A percentile compares a stretch with the other conserved stretches of the same genome.
Conservation (phyloP, 2,797 vertebrate species). For the Sciaenops ocellatus region DNA sequence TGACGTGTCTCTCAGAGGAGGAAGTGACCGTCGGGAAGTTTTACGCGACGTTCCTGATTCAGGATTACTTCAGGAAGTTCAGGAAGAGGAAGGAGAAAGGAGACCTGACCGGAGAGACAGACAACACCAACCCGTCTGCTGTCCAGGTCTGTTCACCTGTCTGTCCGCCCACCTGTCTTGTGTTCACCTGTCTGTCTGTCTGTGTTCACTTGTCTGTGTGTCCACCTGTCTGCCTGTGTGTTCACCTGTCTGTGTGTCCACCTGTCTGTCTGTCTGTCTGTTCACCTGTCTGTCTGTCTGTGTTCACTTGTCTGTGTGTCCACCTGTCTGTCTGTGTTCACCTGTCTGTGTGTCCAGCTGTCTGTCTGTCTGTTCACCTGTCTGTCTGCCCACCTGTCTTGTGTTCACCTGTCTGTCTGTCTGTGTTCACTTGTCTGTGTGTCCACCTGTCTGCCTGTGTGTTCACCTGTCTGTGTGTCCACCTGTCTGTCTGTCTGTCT, state of each 20-base stretch:
- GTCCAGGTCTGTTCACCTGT: conserved; percentile 70
- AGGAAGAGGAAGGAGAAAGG: conserved; percentile 94
- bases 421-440: neutral
- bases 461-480: neutral
- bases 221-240: too few relatives aligned
- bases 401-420: neutral
- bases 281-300: too few relatives aligned
- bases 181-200: too few relatives aligned
- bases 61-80: conserved; percentile 98
- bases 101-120: conserved; percentile 50
- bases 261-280: neutral
- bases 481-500: neutral
- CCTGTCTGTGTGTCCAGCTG: conserved; percentile 48
- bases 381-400: conserved; percentile 1
- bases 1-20: conserved; percentile 85
- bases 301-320: too few relatives aligned
- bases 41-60: conserved; percentile 97
- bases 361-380: conserved; percentile 6
- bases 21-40: conserved; percentile 98
- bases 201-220: too few relatives aligned
- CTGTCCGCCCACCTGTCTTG: too few relatives aligned
- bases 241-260: too few relatives aligned
- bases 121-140: conserved; percentile 74
- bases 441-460: neutral
- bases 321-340: neutral